Evolutionary conservation across 2,888 invertebrate species (phyloP).

Genomic region (Exocentrus adspersus): DNA sequence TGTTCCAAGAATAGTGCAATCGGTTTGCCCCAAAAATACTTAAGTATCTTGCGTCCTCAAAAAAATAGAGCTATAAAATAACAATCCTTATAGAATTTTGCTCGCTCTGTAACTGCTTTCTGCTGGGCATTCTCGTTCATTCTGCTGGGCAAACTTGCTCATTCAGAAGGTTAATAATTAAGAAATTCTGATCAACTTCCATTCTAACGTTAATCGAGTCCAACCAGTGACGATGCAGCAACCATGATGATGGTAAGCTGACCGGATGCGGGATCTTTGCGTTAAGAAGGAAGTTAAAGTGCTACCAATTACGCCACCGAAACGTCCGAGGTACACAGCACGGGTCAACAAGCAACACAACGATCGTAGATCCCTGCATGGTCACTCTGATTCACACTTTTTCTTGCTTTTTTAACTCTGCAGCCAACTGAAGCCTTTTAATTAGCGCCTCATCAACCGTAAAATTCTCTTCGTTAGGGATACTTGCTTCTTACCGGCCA

Average conservation of each 20-base stretch:
- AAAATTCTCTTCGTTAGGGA: constrained; percentile 9
- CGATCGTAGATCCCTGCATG: background rate
- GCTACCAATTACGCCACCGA: constrained; percentile 41
- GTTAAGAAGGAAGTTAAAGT: constrained; percentile 58
- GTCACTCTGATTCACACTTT: background rate
- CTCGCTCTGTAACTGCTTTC: background rate
- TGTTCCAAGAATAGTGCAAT: too few relatives aligned
- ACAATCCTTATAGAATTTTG: background rate
- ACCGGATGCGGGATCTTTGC: constrained; percentile 61
- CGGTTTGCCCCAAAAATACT: too few relatives aligned
- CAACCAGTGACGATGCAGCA: constrained; percentile 4
- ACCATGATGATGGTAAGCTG: constrained; percentile 23
- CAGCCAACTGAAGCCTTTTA: background rate
- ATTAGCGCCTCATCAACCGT: constrained; percentile 9
- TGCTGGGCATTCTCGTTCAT: background rate
- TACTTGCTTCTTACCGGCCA: constrained; percentile 9
- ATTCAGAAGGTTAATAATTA: too few relatives aligned
- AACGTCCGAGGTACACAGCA: constrained; percentile 31
- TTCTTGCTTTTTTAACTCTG: background rate
- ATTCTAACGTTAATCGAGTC: constrained; percentile 4
- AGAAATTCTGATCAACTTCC: too few relatives aligned
- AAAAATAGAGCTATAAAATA: too few relatives aligned
- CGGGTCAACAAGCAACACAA: constrained; percentile 36
- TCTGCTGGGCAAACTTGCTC: background rate
- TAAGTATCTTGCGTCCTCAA: too few relatives aligned